Percentiles rank a stretch among this genome's conserved stretches.
phyloP scores from a whole-genome alignment of 1,140 invertebrate genomes.

The Notospermus geniculatus region DNA sequence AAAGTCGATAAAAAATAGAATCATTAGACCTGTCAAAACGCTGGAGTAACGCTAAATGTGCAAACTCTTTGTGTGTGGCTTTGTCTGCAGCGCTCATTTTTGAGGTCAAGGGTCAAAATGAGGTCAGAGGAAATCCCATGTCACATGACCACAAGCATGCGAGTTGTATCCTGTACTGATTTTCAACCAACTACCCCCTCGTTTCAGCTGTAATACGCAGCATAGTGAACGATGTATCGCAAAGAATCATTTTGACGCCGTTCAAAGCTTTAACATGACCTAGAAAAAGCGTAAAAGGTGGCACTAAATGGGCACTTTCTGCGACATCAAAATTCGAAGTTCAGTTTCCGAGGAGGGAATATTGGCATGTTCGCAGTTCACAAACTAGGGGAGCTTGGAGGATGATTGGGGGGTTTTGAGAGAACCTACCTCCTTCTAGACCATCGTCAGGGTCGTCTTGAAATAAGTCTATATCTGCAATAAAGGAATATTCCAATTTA shows the following conservation, averaged over 20 bases:
- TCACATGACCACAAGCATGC: conserved; percentile 48
- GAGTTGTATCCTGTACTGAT: conserved; percentile 27
- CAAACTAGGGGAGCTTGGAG: no score
- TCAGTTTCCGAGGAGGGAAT: no score
- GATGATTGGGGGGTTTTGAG: neutral
- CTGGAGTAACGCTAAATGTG: conserved; percentile 5
- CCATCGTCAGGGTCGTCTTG: conserved; percentile 45
- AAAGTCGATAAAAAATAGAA: conserved; percentile 13
- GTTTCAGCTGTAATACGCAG: conserved; percentile 29
- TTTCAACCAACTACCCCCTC: conserved; percentile 28
- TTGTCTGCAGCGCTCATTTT: conserved; percentile 3
- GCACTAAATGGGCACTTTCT: neutral
- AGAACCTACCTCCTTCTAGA: conserved; percentile 47
- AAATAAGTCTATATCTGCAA: conserved; percentile 54
- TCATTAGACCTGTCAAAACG: neutral
- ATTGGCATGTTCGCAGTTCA: neutral
- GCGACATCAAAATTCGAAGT: conserved; percentile 5
- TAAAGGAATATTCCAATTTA: conserved; percentile 30
- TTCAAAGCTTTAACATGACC: conserved; percentile 22
- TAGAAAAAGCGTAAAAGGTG: conserved; percentile 13
- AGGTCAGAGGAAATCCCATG: conserved; percentile 40
- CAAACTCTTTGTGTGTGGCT: neutral
- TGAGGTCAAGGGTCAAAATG: conserved; percentile 35
- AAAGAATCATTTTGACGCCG: conserved; percentile 33
- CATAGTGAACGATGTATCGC: conserved; percentile 27